Base-by-base conservation (phyloP, 2,888 invertebrate species). In the Noctua janthe region DNA sequence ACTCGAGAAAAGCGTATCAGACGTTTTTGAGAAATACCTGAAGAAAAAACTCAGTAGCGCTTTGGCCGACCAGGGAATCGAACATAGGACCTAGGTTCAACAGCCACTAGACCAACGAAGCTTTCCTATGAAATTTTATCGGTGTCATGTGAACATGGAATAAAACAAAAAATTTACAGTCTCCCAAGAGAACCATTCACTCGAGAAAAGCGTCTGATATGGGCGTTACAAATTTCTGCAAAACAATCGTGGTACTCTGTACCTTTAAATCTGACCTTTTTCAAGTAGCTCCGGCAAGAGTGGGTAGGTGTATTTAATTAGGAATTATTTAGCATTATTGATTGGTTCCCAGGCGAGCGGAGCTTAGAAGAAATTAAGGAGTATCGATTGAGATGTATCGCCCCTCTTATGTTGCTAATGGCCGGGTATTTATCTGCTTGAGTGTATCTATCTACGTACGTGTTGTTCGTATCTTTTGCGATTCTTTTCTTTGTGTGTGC, bases 371-470 rank as follows among this genome's bases (percentile, higher is more conserved):
- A 78, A 74, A 74, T 83, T 78, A 59, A 74, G 78, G 39, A 77
- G 54, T 84, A 78, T 87, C 78, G 87, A 84, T 87, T 84, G 74
- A 84, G 84, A 78, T 84, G 62, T 74, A 84, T 87, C 79, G 84
- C 23, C 23, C 47, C 62, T 78, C 74, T 74, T 87, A 71, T 17
- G 62, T 74, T 74, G 70, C 62, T 87, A 84, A 87, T 84, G 84
- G 67, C 13, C 43, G 4, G 7, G 23, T 74, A 87, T 87, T 83
- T 87, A 83, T 87, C 71, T 67, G n/a, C 54, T 85, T 17, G 15
- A 39, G 35, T 73, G 23, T 81, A 78, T 11, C 1, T 83, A 49
- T 29, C n/a, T 70, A 29, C 13, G 62, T 70, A 49, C 47, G 29
- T 70, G n/a, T 64, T 51, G 17, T 73, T 51, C 51, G 56, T 86